Evolutionary conservation across 2,113 vertebrate species (phyloP).

Genomic region (western clawed frog (Xenopus tropicalis)): UCB_Xtro_10.0 CM004444.2:151266501-151267000

Average conservation of each 20-base stretch:
- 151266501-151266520: no score
- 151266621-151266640: no score
- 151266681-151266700: conserved; percentile 15
- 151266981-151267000: neutral
- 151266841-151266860: conserved; percentile 17
- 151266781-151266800: conserved; percentile 33
- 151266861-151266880: conserved; percentile 17
- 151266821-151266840: conserved; percentile 36
- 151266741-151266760: conserved; percentile 33
- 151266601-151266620: no score
- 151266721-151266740: conserved; percentile 25
- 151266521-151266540: no score
- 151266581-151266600: no score
- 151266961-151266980: neutral
- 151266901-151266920: no score
- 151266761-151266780: conserved; percentile 28
- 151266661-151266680: no score
- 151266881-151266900: conserved; percentile 12
- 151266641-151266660: no score
- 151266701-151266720: conserved; percentile 11
- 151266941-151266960: no score
- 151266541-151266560: no score
- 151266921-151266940: no score
- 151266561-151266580: no score
- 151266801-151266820: conserved; percentile 22